These are phyloP conservation scores for Drosophila takahashii DNA, from an alignment of 1,140 invertebrate genomes.

Conservation along the genomic window DNA sequence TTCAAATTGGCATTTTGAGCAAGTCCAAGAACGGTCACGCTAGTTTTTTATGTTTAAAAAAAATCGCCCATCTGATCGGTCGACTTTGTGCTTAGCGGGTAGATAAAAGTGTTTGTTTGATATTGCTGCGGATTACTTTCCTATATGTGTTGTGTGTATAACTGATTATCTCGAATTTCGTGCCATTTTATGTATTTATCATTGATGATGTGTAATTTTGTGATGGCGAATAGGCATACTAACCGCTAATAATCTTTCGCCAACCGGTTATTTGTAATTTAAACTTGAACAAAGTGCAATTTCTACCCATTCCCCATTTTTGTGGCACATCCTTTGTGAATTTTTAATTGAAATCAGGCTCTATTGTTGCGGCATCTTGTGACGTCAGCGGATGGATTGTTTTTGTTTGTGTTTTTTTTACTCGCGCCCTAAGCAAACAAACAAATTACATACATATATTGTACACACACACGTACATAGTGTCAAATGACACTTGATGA, in stretches of 20 bases:
- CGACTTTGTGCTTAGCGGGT: slow-evolving; percentile 4
- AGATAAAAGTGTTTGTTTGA: slow-evolving; percentile 8
- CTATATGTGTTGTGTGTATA: slow-evolving; percentile 14
- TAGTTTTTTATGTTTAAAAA: not conserved
- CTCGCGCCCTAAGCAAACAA: slow-evolving; percentile 12
- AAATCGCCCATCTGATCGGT: slow-evolving; percentile 17
- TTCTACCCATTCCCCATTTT: not conserved
- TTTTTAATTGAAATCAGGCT: slow-evolving; percentile 7
- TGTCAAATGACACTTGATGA: slow-evolving; percentile 45
- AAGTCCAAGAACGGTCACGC: not conserved
- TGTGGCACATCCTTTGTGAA: not conserved
- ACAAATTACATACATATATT: not conserved
- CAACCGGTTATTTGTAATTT: slow-evolving; percentile 30
- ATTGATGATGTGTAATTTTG: not conserved
- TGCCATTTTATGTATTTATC: slow-evolving; percentile 2
- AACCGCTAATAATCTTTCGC: not conserved
- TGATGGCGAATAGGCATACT: not conserved
- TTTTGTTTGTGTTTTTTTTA: not conserved
- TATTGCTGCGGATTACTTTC: not conserved
- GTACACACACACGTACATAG: not conserved
- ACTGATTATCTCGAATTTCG: slow-evolving; percentile 10
- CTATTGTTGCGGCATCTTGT: slow-evolving; percentile 5
- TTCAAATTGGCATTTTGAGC: not conserved
- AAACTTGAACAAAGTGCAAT: not conserved
- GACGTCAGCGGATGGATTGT: slow-evolving; percentile 1